Base-by-base conservation (phyloP, 1,140 invertebrate genomes). In the Augochlora pura region DNA sequence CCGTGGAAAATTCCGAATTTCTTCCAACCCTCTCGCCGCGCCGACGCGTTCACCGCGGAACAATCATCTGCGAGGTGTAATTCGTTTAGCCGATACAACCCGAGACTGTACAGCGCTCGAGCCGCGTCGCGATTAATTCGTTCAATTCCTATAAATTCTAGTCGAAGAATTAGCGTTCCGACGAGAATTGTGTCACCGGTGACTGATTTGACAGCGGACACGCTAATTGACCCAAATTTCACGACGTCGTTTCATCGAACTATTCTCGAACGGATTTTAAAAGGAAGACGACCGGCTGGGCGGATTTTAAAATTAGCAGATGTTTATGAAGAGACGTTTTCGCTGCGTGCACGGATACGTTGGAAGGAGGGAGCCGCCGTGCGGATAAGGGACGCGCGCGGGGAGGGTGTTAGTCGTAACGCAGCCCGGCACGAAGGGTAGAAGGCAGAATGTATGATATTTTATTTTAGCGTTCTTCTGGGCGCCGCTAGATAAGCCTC, bases 391-490 rank as follows among this genome's bases (percentile, higher is more conserved):
- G 68, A 52, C 27, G 59, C 23, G 39, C n/a, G n/a, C n/a, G n/a
- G n/a, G n/a, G 65, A 70, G 71, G 49, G 71, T 66, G 42, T 64
- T 69, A 80, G 60, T 78, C 86, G 82, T 87, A 86, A 87, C 84
- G 23, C 71, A 80, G 72, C 73, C 49, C 59, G 85, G 86, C 73
- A 67, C 83, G 85, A 82, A 88, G 87, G 90, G 89, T 88, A 85
- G 86, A 89, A 87, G 88, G 86, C 85, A 87, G 88, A 92, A 91
- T 91, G 90, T 90, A 90, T 91, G 91, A 93, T 92, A 92, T 92
- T 93, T 93, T 93, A 93, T 93, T 93, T 91, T 89, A 92, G 89
- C 89, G 89, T 91, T 93, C 91, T 90, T 93, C 91, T 92, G 90
- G 89, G 86, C 88, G 85, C 88, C 86, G 90, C 89, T 88, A 92